Percentiles rank a stretch among this genome's conserved stretches.
These are phyloP conservation scores for Motacilla alba DNA, from an alignment of 2,113 vertebrate species.

Conservation along the genomic window DNA sequence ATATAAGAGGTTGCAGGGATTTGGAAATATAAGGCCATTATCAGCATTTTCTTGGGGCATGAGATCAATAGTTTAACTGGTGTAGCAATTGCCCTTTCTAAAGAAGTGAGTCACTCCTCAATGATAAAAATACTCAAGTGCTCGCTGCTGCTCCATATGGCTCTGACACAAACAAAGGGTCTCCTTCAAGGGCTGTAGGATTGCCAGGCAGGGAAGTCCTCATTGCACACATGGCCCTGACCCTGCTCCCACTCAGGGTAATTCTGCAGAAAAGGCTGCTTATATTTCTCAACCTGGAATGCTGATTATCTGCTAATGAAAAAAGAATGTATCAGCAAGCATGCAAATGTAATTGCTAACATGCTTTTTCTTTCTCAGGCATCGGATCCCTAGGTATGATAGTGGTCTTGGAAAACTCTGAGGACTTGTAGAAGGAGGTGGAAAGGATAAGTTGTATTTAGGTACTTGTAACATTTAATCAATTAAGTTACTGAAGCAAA, in stretches of 20 bases:
- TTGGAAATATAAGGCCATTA: not conserved
- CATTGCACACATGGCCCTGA: rapidly evolving
- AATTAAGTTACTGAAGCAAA: not conserved
- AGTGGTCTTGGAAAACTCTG: not conserved
- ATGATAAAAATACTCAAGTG: slow-evolving; percentile 18
- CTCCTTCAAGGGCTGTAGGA: not conserved
- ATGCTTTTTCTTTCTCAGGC: not conserved
- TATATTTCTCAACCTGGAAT: not conserved
- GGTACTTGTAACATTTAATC: not conserved
- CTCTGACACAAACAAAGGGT: slow-evolving; percentile 10
- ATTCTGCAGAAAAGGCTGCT: not conserved
- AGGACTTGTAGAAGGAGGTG: not conserved
- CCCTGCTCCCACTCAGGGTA: not conserved
- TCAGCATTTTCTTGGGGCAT: not conserved
- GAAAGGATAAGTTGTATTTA: not conserved
- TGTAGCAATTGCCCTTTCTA: not conserved
- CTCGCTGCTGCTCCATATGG: slow-evolving; percentile 3
- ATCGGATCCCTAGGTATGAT: not conserved
- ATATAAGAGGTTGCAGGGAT: not conserved
- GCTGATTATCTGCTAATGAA: not conserved
- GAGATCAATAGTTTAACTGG: slow-evolving; percentile 11
- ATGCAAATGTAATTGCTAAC: not conserved
- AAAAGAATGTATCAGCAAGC: not conserved
- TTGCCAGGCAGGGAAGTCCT: not conserved
- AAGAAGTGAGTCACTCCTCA: not conserved